phyloP scores from a whole-genome alignment of 2,797 vertebrate species.

The Otolemur crassicaudatus region DNA sequence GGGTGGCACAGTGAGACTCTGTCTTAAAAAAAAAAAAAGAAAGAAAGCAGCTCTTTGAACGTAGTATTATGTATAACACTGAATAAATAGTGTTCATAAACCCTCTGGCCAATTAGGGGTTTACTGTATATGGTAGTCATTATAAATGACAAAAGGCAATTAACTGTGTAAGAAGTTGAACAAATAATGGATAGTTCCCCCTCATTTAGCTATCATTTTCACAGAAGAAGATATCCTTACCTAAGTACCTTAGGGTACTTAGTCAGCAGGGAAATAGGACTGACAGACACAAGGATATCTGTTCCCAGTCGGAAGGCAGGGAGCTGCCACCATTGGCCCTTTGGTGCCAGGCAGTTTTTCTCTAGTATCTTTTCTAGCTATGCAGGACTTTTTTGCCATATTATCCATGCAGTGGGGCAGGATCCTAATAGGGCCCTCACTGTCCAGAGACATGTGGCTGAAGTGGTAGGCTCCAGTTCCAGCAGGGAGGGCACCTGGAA shows the following conservation, averaged over 20 bases:
- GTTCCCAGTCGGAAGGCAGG: background rate
- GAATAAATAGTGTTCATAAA: constrained; percentile 43
- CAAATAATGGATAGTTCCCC: background rate
- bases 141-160: constrained; percentile 32
- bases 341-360: constrained; percentile 52
- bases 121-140: constrained; percentile 40
- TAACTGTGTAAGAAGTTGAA: constrained; percentile 38
- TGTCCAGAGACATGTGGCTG: constrained; percentile 29
- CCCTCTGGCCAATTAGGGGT: background rate
- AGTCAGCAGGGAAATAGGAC: background rate
- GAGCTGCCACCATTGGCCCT: background rate
- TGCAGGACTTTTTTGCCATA: background rate
- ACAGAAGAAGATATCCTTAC: constrained; percentile 15
- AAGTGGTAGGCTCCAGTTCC: background rate
- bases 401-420: background rate
- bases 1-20: no score
- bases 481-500: constrained; percentile 21
- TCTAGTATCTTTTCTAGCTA: background rate
- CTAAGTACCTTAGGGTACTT: background rate
- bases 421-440: background rate
- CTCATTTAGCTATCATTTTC: constrained; percentile 33
- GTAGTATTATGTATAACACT: constrained; percentile 18
- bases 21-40: no score
- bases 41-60: constrained; percentile 1
- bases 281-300: constrained; percentile 18